Percentiles rank a stretch among this genome's conserved stretches.
These are phyloP conservation scores for Polypterus bichir DNA, from an alignment of 2,113 vertebrate species.

Conservation along the genomic window DNA sequence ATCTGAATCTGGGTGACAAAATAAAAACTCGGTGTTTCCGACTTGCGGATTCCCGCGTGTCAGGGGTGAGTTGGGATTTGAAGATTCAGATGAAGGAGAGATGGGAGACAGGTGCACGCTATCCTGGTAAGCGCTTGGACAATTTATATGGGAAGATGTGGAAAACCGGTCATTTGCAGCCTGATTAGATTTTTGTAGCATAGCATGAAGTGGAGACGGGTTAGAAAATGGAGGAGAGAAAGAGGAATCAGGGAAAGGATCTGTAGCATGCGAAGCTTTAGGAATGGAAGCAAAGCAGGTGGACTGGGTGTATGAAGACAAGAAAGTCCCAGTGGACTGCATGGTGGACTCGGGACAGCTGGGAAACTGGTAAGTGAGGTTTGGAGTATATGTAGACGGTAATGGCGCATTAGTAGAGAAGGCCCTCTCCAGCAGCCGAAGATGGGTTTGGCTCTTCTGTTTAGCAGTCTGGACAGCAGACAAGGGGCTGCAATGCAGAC, in stretches of 20 bases:
- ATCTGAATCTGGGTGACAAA: background rate
- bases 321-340: background rate
- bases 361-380: background rate
- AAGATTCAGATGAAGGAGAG: background rate
- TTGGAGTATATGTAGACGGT: background rate
- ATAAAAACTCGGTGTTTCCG: background rate
- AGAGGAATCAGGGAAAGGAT: background rate
- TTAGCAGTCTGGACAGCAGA: constrained; percentile 51
- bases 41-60: too few relatives aligned
- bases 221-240: background rate
- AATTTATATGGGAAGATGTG: background rate
- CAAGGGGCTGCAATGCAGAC: constrained; percentile 38
- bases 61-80: background rate
- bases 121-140: too few relatives aligned
- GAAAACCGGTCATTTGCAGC: background rate
- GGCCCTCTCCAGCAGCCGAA: constrained; percentile 36
- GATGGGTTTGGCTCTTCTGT: constrained; percentile 59
- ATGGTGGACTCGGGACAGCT: background rate
- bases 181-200: constrained; percentile 8
- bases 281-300: background rate
- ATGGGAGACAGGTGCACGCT: background rate
- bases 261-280: background rate
- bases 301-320: background rate
- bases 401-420: background rate
- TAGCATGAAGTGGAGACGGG: background rate